Percentiles rank a stretch among this genome's conserved stretches.
phyloP scores from a whole-genome alignment of 2,113 vertebrate genomes.

The Prionailurus bengalensis region DNA sequence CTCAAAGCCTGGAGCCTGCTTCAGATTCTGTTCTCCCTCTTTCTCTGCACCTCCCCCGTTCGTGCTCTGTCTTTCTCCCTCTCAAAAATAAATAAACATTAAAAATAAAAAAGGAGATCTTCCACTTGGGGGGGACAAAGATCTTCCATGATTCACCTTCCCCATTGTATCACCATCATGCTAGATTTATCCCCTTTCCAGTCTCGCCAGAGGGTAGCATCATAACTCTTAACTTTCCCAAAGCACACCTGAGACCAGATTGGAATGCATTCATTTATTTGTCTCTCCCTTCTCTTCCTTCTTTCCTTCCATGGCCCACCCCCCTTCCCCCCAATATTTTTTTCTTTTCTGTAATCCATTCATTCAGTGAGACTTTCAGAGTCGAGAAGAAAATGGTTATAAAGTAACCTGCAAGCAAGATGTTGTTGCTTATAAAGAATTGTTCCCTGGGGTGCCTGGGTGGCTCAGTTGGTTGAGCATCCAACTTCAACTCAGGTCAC shows the following conservation, averaged over 20 bases:
- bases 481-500: too few relatives aligned
- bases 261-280: background rate
- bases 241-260: background rate
- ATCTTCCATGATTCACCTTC: background rate
- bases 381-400: background rate
- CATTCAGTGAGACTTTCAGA: conserved; percentile 43
- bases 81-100: background rate
- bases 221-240: background rate
- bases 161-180: background rate
- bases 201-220: background rate
- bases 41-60: too few relatives aligned
- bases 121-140: background rate
- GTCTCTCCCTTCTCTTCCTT: background rate
- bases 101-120: background rate
- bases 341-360: background rate
- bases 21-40: too few relatives aligned
- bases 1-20: too few relatives aligned
- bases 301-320: background rate
- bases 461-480: too few relatives aligned
- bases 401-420: background rate
- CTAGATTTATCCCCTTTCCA: background rate
- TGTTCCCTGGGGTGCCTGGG: background rate
- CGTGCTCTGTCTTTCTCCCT: too few relatives aligned
- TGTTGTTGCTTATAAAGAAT: background rate
- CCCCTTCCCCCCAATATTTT: background rate